Conservation (phyloP, 2,797 vertebrate genomes). For the Lepilemur ruficaudatus region DNA sequence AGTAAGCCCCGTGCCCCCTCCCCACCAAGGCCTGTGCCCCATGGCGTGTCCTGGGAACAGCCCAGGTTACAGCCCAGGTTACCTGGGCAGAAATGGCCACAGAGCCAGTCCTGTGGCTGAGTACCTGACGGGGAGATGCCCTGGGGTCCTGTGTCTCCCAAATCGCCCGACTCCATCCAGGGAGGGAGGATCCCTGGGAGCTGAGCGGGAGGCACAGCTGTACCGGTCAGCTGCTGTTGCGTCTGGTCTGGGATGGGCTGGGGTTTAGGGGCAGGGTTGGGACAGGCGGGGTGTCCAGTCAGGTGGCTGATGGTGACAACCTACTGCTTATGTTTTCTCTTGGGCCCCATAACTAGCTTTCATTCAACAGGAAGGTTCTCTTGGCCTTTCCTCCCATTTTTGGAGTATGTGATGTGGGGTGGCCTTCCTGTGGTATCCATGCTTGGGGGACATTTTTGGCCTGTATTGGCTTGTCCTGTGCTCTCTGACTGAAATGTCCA, state of each 20-base stretch:
- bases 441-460: neutral
- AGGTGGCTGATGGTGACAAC: neutral
- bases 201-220: neutral
- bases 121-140: neutral
- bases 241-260: neutral
- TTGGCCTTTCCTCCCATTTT: neutral
- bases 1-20: constrained; percentile 74
- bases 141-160: neutral
- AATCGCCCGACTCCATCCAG: fast-evolving
- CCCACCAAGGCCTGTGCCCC: fast-evolving
- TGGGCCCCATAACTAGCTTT: fast-evolving
- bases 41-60: neutral
- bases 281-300: neutral
- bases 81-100: fast-evolving
- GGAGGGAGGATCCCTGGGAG: neutral
- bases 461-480: neutral
- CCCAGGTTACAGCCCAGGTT: neutral
- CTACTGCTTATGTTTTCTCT: neutral
- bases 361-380: neutral
- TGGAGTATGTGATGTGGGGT: neutral
- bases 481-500: neutral
- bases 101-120: neutral
- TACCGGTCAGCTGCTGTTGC: neutral
- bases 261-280: fast-evolving
- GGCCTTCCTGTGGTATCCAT: neutral